Conservation (phyloP, 2,113 vertebrate genomes). For the Piliocolobus tephrosceles region DNA sequence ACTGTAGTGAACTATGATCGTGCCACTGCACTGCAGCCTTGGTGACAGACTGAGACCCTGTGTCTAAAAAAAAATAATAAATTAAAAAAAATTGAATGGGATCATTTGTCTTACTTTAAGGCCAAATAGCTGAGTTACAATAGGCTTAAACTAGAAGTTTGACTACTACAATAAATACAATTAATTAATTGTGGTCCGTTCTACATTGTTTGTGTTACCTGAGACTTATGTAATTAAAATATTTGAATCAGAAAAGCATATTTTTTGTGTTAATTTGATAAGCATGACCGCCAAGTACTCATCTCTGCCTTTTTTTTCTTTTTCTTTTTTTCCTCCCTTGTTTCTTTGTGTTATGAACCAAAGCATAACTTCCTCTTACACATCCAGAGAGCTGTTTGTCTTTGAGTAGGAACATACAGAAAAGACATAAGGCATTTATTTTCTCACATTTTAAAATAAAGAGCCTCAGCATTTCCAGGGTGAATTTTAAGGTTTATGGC, state of each 20-base stretch:
- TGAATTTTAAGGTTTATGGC: slow-evolving; percentile 52
- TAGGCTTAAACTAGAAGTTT: background rate
- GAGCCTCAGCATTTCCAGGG: slow-evolving; percentile 46
- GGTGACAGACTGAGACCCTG: too few relatives aligned
- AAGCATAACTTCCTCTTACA: slow-evolving; percentile 28
- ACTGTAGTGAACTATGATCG: too few relatives aligned
- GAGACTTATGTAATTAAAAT: background rate
- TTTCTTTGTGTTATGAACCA: slow-evolving; percentile 22
- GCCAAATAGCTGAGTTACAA: background rate
- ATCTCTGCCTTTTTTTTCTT: background rate
- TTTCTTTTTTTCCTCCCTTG: background rate
- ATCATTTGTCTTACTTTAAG: background rate
- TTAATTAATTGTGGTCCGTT: background rate
- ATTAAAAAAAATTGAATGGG: too few relatives aligned
- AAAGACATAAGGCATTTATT: slow-evolving; percentile 46
- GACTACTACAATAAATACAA: background rate
- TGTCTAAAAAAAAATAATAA: too few relatives aligned
- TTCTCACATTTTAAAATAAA: slow-evolving; percentile 59
- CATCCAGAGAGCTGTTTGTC: slow-evolving; percentile 35
- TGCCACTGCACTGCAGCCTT: too few relatives aligned
- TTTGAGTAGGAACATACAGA: slow-evolving; percentile 59
- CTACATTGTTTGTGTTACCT: background rate
- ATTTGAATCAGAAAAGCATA: slow-evolving; percentile 30
- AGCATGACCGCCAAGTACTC: background rate
- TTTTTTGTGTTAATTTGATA: background rate